These are phyloP conservation scores for Empis livida DNA, from an alignment of 2,888 invertebrate genomes.

Conservation along the genomic window DNA sequence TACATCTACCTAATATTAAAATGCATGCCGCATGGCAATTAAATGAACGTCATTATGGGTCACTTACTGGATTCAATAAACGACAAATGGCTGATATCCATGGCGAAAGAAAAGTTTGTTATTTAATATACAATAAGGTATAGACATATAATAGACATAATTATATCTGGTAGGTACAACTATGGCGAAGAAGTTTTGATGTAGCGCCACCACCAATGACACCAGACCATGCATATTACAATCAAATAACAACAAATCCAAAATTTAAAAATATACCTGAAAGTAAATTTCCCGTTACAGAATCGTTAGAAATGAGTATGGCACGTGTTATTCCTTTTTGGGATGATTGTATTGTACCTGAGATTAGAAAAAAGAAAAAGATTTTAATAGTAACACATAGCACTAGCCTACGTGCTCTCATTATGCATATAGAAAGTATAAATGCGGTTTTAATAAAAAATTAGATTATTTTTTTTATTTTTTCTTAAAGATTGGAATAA, in stretches of 20 bases:
- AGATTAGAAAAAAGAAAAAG: constrained; percentile 57
- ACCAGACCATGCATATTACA: constrained; percentile 58
- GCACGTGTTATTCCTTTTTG: constrained; percentile 75
- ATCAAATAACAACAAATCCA: constrained; percentile 59
- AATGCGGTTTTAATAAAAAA: background rate
- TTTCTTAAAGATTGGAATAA: constrained; percentile 46
- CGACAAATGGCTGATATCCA: constrained; percentile 73
- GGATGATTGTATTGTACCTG: constrained; percentile 60
- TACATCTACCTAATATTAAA: constrained; percentile 53
- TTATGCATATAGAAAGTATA: constrained; percentile 69
- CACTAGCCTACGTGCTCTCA: constrained; percentile 72
- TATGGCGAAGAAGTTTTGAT: constrained; percentile 77
- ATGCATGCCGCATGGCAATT: constrained; percentile 66
- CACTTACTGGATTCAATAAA: constrained; percentile 73
- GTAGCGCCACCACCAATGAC: constrained; percentile 73
- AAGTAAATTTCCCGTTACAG: constrained; percentile 67
- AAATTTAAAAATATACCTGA: constrained; percentile 56
- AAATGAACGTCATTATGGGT: constrained; percentile 80
- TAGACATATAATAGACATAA: too few relatives aligned
- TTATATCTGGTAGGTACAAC: too few relatives aligned
- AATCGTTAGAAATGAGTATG: constrained; percentile 71
- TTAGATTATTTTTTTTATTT: constrained; percentile 1
- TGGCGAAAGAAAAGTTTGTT: constrained; percentile 63
- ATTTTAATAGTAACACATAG: constrained; percentile 78
- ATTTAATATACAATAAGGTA: too few relatives aligned